Percentiles rank a stretch among this genome's conserved stretches.
These are phyloP conservation scores for Eupithecia subumbrata DNA, from an alignment of 2,888 invertebrate genomes.

Conservation along the genomic window DNA sequence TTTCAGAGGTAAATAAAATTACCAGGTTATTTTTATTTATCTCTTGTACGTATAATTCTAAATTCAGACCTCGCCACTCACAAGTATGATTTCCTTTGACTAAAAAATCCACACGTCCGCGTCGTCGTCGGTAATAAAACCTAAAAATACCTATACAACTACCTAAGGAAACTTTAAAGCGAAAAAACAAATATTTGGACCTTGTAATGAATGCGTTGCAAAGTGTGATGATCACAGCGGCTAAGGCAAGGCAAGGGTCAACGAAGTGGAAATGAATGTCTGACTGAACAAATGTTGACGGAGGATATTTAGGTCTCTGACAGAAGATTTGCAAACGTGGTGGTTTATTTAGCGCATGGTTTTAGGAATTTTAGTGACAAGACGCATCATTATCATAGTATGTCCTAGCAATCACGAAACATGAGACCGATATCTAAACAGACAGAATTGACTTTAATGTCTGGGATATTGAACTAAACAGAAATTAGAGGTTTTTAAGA, in stretches of 20 bases:
- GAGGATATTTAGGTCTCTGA: background rate
- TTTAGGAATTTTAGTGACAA: background rate
- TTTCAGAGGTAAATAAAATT: background rate
- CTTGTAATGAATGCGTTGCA: slow-evolving; percentile 4
- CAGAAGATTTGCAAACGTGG: background rate
- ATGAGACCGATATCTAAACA: too few relatives aligned
- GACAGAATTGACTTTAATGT: too few relatives aligned
- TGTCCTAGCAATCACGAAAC: too few relatives aligned
- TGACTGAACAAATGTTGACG: slow-evolving; percentile 6
- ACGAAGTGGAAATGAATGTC: slow-evolving; percentile 13
- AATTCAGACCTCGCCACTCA: background rate
- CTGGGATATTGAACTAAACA: too few relatives aligned
- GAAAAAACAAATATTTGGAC: background rate
- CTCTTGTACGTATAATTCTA: background rate
- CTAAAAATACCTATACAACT: background rate
- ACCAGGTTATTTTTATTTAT: background rate
- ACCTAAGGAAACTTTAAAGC: background rate
- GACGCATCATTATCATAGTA: too few relatives aligned
- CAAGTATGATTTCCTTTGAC: background rate
- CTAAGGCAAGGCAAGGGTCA: slow-evolving; percentile 5
- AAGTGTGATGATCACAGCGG: background rate
- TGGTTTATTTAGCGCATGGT: background rate
- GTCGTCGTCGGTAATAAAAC: background rate
- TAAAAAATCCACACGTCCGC: background rate
- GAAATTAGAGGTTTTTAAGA: background rate